These are phyloP conservation scores for Takifugu ocellatus DNA, from an alignment of 2,797 vertebrate genomes.

Conservation along the genomic window DNA sequence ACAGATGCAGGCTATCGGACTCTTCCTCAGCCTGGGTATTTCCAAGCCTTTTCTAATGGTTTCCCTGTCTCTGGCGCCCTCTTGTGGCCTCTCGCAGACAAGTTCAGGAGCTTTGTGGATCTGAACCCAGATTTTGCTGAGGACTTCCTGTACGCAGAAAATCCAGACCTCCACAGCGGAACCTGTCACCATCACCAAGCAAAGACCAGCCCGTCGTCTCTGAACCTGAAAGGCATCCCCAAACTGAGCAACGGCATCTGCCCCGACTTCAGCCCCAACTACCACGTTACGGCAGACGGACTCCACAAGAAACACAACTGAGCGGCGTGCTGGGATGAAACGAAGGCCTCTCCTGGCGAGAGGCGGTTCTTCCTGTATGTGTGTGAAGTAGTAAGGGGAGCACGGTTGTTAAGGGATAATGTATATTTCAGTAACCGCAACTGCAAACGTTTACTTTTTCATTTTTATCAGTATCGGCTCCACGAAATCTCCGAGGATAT, in stretches of 20 bases:
- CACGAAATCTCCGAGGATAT: slow-evolving; percentile 44
- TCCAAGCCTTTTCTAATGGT: slow-evolving; percentile 5
- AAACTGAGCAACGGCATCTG: slow-evolving; percentile 89
- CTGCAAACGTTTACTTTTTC: no score
- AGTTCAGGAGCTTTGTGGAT: slow-evolving; percentile 84
- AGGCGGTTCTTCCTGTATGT: slow-evolving; percentile 37
- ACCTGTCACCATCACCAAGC: slow-evolving; percentile 47
- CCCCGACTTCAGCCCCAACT: slow-evolving; percentile 89
- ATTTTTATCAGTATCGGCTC: slow-evolving; percentile 3
- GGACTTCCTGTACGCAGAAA: slow-evolving; percentile 83
- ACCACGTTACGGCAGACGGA: slow-evolving; percentile 49
- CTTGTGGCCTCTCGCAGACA: slow-evolving; percentile 76
- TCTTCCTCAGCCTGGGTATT: neutral
- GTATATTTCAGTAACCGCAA: no score
- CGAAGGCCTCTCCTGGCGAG: slow-evolving; percentile 81
- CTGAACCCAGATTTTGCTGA: slow-evolving; percentile 85
- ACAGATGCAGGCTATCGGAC: no score
- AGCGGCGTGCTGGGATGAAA: slow-evolving; percentile 30
- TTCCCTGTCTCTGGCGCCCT: slow-evolving; percentile 54
- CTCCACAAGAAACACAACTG: slow-evolving; percentile 88
- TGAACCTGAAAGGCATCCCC: slow-evolving; percentile 38
- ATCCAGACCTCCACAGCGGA: slow-evolving; percentile 63
- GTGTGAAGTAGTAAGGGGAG: slow-evolving; percentile 50
- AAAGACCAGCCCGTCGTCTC: slow-evolving; percentile 47
- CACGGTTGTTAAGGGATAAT: no score